phyloP scores from a whole-genome alignment of 1,140 invertebrate species.

The Ceratoteleas bidentatus region DNA sequence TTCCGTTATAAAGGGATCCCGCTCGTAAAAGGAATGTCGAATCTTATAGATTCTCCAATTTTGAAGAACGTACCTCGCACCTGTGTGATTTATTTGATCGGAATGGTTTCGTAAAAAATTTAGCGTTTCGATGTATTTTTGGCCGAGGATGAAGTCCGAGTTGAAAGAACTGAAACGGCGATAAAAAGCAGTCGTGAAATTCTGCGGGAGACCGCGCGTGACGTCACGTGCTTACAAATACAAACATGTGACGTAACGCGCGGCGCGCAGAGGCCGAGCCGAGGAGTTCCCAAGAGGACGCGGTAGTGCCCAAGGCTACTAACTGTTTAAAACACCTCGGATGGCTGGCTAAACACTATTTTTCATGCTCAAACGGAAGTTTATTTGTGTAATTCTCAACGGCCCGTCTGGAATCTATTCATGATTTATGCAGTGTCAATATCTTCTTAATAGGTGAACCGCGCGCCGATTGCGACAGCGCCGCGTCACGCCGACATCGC shows the following conservation, averaged over 20 bases:
- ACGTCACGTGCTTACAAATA: constrained; percentile 63
- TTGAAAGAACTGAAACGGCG: neutral
- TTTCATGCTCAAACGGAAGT: constrained; percentile 60
- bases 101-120: too few species aligned
- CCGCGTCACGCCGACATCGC: neutral
- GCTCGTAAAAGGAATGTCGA: too few species aligned
- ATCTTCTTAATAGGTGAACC: constrained; percentile 31
- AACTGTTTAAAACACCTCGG: constrained; percentile 55
- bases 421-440: constrained; percentile 51
- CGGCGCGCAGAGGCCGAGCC: constrained; percentile 25
- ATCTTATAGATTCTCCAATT: too few species aligned
- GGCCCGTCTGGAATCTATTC: constrained; percentile 26
- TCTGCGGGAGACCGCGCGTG: neutral
- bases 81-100: too few species aligned
- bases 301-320: constrained; percentile 63
- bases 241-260: constrained; percentile 61
- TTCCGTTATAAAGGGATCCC: too few species aligned
- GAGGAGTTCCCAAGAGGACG: constrained; percentile 53
- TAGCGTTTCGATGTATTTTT: neutral
- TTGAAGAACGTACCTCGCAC: too few species aligned
- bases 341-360: constrained; percentile 60
- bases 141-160: too few species aligned
- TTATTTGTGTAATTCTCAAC: constrained; percentile 61
- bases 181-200: too few species aligned
- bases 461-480: constrained; percentile 14